phyloP scores from a whole-genome alignment of 1,140 invertebrate genomes.

The Bombus soroeensis region DNA sequence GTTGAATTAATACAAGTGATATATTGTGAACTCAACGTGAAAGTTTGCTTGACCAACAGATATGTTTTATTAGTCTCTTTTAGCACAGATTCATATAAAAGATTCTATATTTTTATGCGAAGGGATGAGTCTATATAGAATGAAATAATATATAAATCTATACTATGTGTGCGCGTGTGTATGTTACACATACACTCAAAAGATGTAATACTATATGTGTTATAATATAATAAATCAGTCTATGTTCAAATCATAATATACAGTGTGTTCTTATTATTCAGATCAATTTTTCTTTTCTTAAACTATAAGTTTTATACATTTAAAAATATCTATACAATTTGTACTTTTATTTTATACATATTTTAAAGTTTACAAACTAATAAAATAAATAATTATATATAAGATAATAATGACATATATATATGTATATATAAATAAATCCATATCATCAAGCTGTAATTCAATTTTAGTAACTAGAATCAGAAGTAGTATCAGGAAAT shows the following conservation, averaged over 20 bases:
- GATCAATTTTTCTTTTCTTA: constrained; percentile 12
- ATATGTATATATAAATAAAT: not conserved
- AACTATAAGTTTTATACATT: not conserved
- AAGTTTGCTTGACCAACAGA: constrained; percentile 61
- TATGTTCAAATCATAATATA: constrained; percentile 75
- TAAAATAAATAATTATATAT: constrained; percentile 24
- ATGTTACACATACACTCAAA: constrained; percentile 65
- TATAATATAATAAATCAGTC: constrained; percentile 81
- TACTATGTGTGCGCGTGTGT: constrained; percentile 68
- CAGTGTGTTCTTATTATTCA: not conserved
- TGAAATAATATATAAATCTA: constrained; percentile 76
- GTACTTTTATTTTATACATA: not conserved
- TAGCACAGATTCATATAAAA: constrained; percentile 76
- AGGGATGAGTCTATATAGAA: constrained; percentile 70
- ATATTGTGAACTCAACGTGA: constrained; percentile 53
- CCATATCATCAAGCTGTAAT: not conserved
- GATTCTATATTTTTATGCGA: constrained; percentile 82
- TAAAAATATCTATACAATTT: not conserved
- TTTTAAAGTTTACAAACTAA: not conserved
- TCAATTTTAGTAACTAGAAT: not conserved
- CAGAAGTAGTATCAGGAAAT: constrained; percentile 67
- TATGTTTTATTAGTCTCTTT: constrained; percentile 73
- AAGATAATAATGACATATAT: not conserved
- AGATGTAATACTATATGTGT: constrained; percentile 80
- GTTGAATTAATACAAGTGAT: constrained; percentile 14